A percentile compares a stretch with the other conserved stretches of the same genome.
Conservation (phyloP, 1,140 invertebrate genomes). For the Listronotus bonariensis region DNA sequence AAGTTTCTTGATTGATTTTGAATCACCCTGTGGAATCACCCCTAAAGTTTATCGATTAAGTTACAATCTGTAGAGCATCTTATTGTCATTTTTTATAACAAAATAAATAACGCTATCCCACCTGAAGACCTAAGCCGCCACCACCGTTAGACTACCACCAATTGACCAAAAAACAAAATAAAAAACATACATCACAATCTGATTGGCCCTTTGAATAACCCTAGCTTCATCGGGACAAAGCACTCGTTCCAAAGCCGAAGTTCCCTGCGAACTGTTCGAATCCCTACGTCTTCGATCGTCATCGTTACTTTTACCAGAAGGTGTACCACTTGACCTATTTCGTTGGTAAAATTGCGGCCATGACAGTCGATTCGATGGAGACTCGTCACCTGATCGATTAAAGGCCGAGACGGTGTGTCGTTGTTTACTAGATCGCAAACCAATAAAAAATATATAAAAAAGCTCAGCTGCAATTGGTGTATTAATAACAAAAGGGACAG, state of each 20-base stretch:
- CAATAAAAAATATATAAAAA: no score
- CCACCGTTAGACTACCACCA: background rate
- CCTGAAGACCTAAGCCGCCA: no score
- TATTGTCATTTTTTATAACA: no score
- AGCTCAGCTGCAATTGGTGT: no score
- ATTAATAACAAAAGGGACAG: no score
- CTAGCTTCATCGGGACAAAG: slow-evolving; percentile 72
- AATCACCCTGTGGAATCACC: no score
- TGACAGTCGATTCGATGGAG: slow-evolving; percentile 46
- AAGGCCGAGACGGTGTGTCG: slow-evolving; percentile 41
- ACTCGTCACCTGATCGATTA: slow-evolving; percentile 45
- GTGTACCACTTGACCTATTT: slow-evolving; percentile 35
- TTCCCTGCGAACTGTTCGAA: slow-evolving; percentile 35
- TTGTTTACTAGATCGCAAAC: slow-evolving; percentile 48
- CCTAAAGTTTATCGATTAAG: no score
- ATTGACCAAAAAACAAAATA: background rate
- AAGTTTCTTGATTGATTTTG: no score
- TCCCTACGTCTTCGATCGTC: slow-evolving; percentile 46
- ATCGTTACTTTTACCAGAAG: slow-evolving; percentile 24
- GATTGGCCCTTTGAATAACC: slow-evolving; percentile 80
- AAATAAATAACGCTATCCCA: no score
- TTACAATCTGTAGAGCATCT: no score
- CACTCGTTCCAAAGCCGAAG: slow-evolving; percentile 60
- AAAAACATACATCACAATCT: slow-evolving; percentile 80
- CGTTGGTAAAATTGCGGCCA: slow-evolving; percentile 54